Percentiles rank a stretch among this genome's conserved stretches.
These are phyloP conservation scores for Leptoteleia sp. DNA, from an alignment of 1,140 invertebrate genomes.

Conservation along the genomic window DNA sequence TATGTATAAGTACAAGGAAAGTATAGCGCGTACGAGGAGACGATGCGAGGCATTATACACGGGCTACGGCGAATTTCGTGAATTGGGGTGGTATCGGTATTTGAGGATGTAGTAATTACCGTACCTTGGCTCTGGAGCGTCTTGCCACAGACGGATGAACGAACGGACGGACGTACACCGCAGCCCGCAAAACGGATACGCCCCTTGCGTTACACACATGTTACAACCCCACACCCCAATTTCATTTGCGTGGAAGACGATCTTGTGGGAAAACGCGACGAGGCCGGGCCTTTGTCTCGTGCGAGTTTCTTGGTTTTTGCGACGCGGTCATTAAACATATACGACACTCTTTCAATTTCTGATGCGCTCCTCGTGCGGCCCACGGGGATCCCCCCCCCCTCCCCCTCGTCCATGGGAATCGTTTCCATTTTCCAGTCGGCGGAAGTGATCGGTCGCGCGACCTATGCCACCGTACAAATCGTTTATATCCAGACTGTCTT, in stretches of 20 bases:
- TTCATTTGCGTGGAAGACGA: constrained; percentile 69
- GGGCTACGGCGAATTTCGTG: constrained; percentile 65
- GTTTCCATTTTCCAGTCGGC: constrained; percentile 14
- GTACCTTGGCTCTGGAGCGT: constrained; percentile 63
- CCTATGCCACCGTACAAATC: too few relatives aligned
- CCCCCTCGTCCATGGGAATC: constrained; percentile 22
- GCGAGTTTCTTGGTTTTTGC: constrained; percentile 57
- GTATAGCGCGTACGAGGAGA: constrained; percentile 56
- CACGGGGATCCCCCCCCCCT: too few relatives aligned
- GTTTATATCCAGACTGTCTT: too few relatives aligned
- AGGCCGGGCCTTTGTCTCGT: constrained; percentile 58
- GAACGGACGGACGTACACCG: constrained; percentile 66
- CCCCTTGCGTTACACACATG: constrained; percentile 70
- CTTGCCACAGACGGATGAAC: constrained; percentile 70
- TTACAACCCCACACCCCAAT: constrained; percentile 69
- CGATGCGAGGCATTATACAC: constrained; percentile 56
- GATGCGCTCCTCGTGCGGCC: constrained; percentile 36
- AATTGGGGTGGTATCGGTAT: constrained; percentile 70
- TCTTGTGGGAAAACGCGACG: constrained; percentile 68
- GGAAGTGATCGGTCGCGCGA: too few relatives aligned
- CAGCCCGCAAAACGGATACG: constrained; percentile 69
- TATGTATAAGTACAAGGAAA: constrained; percentile 63
- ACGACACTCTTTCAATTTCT: constrained; percentile 57
- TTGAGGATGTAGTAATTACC: constrained; percentile 70
- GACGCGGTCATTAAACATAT: constrained; percentile 61